Evolutionary conservation across 2,888 invertebrate species (phyloP).

Genomic region (Lymantria monacha): DNA sequence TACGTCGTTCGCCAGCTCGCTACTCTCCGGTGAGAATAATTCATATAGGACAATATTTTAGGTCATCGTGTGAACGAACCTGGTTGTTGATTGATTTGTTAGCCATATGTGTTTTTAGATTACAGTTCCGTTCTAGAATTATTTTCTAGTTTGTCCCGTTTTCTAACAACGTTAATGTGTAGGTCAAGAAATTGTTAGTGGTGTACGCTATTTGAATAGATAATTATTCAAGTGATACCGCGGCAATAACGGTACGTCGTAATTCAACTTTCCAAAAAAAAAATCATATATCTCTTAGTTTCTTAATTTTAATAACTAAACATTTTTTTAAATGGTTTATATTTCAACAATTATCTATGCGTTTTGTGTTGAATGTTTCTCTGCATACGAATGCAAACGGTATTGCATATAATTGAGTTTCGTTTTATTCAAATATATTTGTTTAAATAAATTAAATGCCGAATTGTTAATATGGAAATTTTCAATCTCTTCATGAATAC

Average conservation of each 20-base stretch:
- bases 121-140: slow-evolving; percentile 8
- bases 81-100: slow-evolving; percentile 3
- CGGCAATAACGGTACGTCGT: slow-evolving; percentile 26
- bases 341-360: slow-evolving; percentile 21
- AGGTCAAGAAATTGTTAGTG: slow-evolving; percentile 6
- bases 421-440: not conserved
- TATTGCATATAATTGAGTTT: not conserved
- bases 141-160: slow-evolving; percentile 16
- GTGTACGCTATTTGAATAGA: slow-evolving; percentile 15
- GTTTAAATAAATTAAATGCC: not conserved
- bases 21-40: slow-evolving; percentile 87
- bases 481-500: not conserved
- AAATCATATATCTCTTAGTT: slow-evolving; percentile 21
- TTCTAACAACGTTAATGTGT: not conserved
- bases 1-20: slow-evolving; percentile 88
- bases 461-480: not conserved
- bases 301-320: slow-evolving; percentile 25
- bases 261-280: slow-evolving; percentile 34
- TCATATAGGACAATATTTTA: slow-evolving; percentile 6
- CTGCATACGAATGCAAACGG: slow-evolving; percentile 3
- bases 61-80: slow-evolving; percentile 13
- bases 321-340: slow-evolving; percentile 24
- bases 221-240: slow-evolving; percentile 16
- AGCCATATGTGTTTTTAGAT: slow-evolving; percentile 24
- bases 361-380: slow-evolving; percentile 10